Evolutionary conservation across 2,888 invertebrate genomes (phyloP).

Genomic region (Ennomos fuscantarius): DNA sequence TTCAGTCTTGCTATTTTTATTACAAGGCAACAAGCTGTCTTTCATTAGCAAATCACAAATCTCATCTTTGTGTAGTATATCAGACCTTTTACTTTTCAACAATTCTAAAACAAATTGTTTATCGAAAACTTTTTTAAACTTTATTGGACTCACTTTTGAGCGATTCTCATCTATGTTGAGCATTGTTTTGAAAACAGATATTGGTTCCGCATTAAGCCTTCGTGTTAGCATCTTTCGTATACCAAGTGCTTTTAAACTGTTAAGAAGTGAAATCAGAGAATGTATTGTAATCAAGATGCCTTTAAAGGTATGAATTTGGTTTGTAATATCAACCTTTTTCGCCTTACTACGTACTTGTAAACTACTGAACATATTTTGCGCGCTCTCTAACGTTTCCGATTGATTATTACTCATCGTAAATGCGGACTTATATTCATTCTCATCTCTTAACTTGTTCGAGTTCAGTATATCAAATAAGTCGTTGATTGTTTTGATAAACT

Average conservation of each 20-base stretch:
- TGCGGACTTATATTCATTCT: constrained; percentile 2
- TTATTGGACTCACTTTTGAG: neutral
- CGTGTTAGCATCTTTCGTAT: neutral
- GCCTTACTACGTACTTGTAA: neutral
- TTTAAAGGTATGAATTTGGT: neutral
- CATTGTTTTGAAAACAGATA: neutral
- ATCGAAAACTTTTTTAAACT: neutral
- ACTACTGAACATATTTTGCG: neutral
- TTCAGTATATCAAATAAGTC: constrained; percentile 11
- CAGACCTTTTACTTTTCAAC: neutral
- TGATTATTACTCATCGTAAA: neutral
- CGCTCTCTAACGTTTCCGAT: neutral
- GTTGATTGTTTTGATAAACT: constrained; percentile 7
- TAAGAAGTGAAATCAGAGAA: neutral
- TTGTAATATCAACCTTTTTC: neutral
- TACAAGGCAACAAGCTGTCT: neutral
- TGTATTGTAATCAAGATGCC: constrained; percentile 2
- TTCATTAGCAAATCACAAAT: neutral
- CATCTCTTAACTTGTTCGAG: constrained; percentile 1
- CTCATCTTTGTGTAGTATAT: neutral
- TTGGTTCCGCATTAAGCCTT: neutral
- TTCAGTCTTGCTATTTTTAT: neutral
- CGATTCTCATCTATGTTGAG: neutral
- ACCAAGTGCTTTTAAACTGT: neutral
- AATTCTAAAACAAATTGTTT: neutral